A percentile compares a stretch with the other conserved stretches of the same genome.
Conservation (phyloP, 2,797 vertebrate genomes). For the Fringilla coelebs region DNA sequence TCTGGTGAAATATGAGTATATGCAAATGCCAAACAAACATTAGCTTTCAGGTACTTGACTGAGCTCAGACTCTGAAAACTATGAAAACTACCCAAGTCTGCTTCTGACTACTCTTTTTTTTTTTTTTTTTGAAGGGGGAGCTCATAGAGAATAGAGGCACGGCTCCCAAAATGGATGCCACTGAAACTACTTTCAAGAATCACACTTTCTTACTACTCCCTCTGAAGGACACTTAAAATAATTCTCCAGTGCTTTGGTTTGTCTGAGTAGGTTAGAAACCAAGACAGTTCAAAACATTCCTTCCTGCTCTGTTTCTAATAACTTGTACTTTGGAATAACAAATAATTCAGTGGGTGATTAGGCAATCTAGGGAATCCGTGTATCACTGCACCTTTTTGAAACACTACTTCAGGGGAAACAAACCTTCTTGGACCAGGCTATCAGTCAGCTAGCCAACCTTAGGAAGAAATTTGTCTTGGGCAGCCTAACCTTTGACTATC, state of each 20-base stretch:
- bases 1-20: neutral
- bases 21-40: neutral
- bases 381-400: neutral
- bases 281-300: neutral
- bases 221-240: neutral
- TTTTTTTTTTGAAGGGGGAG: neutral
- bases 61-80: neutral
- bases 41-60: neutral
- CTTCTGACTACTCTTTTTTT: neutral
- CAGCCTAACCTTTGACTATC: neutral
- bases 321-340: neutral
- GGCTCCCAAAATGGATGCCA: neutral
- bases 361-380: neutral
- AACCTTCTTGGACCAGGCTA: neutral
- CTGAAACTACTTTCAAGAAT: neutral
- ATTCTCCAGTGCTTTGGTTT: neutral
- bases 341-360: neutral
- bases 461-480: neutral
- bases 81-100: neutral
- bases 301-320: constrained; percentile 39
- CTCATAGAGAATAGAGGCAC: neutral
- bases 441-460: neutral
- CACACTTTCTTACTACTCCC: neutral
- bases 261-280: neutral
- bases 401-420: neutral